phyloP scores from a whole-genome alignment of 2,888 invertebrate genomes.

The Drosophila merina region DNA sequence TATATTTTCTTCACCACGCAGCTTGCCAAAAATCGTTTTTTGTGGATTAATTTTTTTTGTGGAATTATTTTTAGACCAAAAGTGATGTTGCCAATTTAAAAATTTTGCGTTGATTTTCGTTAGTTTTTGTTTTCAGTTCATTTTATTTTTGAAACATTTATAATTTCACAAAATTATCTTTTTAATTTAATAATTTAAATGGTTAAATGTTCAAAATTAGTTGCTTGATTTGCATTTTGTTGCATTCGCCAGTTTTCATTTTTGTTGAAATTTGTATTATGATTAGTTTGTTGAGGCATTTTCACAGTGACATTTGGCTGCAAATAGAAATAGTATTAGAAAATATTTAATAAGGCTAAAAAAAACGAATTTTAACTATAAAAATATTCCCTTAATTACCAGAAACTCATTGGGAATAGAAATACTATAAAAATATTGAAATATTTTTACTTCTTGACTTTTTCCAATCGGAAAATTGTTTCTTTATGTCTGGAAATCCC shows the following conservation, averaged over 20 bases:
- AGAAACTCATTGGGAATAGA: not conserved
- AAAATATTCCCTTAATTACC: not conserved
- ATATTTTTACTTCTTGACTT: not conserved
- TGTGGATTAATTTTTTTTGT: slow-evolving; percentile 15
- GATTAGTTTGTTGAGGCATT: slow-evolving; percentile 65
- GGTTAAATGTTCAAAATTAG: slow-evolving; percentile 66
- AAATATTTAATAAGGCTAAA: not conserved
- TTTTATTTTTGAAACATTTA: slow-evolving; percentile 39
- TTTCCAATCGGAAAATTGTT: not conserved
- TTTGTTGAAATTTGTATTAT: slow-evolving; percentile 44
- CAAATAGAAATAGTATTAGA: slow-evolving; percentile 32
- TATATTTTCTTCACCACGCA: slow-evolving; percentile 39
- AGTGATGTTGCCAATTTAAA: slow-evolving; percentile 38
- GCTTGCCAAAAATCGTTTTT: slow-evolving; percentile 57
- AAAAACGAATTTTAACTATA: not conserved
- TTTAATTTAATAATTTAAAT: slow-evolving; percentile 44
- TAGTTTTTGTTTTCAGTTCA: slow-evolving; percentile 57
- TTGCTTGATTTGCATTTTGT: slow-evolving; percentile 55
- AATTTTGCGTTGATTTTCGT: slow-evolving; percentile 45
- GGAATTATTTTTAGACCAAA: slow-evolving; percentile 27
- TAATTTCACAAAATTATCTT: slow-evolving; percentile 26
- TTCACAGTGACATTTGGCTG: slow-evolving; percentile 74
- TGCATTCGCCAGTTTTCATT: slow-evolving; percentile 46
- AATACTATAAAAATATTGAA: not conserved
- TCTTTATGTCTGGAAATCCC: slow-evolving; percentile 7